A percentile compares a stretch with the other conserved stretches of the same genome.
Conservation (phyloP, 2,113 vertebrate species). For the Mixornis gularis region DNA sequence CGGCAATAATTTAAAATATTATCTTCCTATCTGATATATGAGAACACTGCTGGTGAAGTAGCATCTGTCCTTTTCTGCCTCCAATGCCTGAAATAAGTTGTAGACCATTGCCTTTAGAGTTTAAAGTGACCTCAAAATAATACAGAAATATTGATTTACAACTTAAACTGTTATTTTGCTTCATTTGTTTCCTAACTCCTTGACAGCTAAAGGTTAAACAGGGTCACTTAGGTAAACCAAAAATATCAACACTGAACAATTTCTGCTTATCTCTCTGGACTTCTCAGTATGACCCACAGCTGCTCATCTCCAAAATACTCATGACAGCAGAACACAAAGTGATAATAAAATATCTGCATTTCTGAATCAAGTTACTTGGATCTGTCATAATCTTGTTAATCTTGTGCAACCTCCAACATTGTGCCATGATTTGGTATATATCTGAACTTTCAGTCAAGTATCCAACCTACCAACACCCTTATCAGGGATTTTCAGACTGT, state of each 20-base stretch:
- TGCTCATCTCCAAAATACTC: not conserved
- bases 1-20: not conserved
- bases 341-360: not conserved
- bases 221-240: not conserved
- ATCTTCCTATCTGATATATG: not conserved
- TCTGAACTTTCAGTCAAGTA: not conserved
- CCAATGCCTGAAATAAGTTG: not conserved
- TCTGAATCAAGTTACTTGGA: not conserved
- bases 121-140: not conserved
- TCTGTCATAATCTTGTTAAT: not conserved
- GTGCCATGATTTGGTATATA: not conserved
- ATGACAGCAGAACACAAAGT: not conserved
- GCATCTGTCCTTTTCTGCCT: not conserved
- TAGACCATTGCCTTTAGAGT: not conserved
- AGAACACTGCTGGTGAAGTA: not conserved
- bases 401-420: not conserved
- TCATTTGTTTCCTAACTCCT: not conserved
- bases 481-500: not conserved
- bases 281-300: not conserved
- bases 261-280: not conserved
- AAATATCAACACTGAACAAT: not conserved
- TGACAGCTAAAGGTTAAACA: not conserved
- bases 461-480: not conserved
- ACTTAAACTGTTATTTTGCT: not conserved
- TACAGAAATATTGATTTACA: not conserved